These are phyloP conservation scores for Halichoerus grypus DNA, from an alignment of 2,113 vertebrate genomes.

Conservation along the genomic window DNA sequence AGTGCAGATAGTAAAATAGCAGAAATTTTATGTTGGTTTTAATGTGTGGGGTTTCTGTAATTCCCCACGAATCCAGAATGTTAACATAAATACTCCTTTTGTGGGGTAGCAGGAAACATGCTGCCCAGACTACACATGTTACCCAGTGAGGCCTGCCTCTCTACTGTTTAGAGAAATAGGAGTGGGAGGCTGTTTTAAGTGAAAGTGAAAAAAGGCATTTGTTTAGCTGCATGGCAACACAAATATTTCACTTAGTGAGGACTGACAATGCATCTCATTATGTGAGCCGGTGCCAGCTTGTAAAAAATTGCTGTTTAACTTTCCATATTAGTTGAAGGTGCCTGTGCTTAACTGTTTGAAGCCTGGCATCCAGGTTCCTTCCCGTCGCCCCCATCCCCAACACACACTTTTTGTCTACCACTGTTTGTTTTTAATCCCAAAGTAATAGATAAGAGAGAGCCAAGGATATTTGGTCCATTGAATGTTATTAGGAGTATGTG, in stretches of 20 bases:
- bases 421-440: not conserved
- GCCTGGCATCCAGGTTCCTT: not conserved
- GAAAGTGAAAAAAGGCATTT: constrained; percentile 88
- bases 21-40: constrained; percentile 74
- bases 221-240: constrained; percentile 86
- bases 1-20: constrained; percentile 68
- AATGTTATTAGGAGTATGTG: constrained; percentile 62
- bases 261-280: constrained; percentile 84
- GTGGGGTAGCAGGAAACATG: constrained; percentile 85
- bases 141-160: constrained; percentile 88
- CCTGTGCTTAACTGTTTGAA: constrained; percentile 77
- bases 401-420: not conserved
- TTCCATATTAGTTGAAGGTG: constrained; percentile 73
- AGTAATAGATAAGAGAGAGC: constrained; percentile 48
- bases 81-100: constrained; percentile 84
- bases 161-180: constrained; percentile 84
- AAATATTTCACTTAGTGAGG: constrained; percentile 87
- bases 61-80: constrained; percentile 63
- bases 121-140: constrained; percentile 88
- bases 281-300: constrained; percentile 75
- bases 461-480: not conserved
- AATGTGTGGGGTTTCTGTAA: constrained; percentile 70
- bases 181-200: constrained; percentile 88
- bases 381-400: not conserved
- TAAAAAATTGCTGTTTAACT: constrained; percentile 79